Evolutionary conservation across 1,140 invertebrate genomes (phyloP).

Genomic region (Melanaphis sacchari): DNA sequence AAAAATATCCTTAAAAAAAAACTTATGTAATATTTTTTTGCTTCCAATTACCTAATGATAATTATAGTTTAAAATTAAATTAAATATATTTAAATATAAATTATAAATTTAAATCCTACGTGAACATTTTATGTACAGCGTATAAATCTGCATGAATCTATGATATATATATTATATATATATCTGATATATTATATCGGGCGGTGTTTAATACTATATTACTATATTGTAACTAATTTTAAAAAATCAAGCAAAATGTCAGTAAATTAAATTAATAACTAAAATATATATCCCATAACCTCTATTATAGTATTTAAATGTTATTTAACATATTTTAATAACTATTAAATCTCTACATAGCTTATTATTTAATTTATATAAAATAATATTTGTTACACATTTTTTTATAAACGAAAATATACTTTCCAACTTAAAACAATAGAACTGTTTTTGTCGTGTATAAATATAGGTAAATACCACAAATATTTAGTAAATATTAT

Average conservation of each 20-base stretch:
- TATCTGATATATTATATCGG: too few relatives aligned
- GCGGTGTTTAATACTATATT: background rate
- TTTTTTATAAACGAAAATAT: too few relatives aligned
- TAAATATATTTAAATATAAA: too few relatives aligned
- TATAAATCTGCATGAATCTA: background rate
- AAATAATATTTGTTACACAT: too few relatives aligned
- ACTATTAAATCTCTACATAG: too few relatives aligned
- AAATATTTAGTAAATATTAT: too few relatives aligned
- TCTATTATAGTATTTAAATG: too few relatives aligned
- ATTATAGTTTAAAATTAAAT: too few relatives aligned
- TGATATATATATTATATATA: too few relatives aligned
- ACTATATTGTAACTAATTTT: background rate
- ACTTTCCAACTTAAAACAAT: too few relatives aligned
- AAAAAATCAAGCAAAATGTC: background rate
- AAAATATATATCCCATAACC: background rate
- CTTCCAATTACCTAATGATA: background rate
- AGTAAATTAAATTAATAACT: background rate
- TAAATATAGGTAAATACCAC: background rate
- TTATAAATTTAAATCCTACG: background rate
- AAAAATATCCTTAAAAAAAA: background rate
- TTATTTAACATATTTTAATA: too few relatives aligned
- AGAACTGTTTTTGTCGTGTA: background rate
- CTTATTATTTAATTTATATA: too few relatives aligned
- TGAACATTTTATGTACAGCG: background rate
- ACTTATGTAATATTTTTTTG: background rate